Evolutionary conservation across 2,888 invertebrate species (phyloP).

Genomic region (Drosophila affinis): DNA sequence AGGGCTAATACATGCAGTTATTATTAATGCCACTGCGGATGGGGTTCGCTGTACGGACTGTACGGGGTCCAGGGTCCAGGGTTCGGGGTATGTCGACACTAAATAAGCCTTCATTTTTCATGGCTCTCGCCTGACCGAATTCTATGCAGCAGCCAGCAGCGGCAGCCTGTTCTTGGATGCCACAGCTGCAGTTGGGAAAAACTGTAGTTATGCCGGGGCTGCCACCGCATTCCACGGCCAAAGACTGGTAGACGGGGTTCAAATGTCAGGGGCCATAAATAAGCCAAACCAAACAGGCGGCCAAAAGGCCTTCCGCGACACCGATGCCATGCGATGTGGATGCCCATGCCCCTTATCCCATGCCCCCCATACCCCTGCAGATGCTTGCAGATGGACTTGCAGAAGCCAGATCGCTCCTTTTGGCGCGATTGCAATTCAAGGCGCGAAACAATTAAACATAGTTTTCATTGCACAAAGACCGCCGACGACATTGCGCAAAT

Average conservation of each 20-base stretch:
- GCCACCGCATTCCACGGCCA: conserved; percentile 64
- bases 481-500: conserved; percentile 68
- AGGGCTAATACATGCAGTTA: conserved; percentile 65
- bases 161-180: conserved; percentile 51
- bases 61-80: conserved; percentile 13
- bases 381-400: conserved; percentile 20
- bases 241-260: conserved; percentile 52
- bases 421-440: conserved; percentile 62
- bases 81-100: conserved; percentile 68
- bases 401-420: conserved; percentile 23
- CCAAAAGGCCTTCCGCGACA: conserved; percentile 31
- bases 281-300: conserved; percentile 45
- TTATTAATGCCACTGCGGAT: conserved; percentile 63
- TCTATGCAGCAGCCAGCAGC: conserved; percentile 46
- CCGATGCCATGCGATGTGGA: conserved; percentile 19
- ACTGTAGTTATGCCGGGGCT: conserved; percentile 54
- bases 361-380: not conserved
- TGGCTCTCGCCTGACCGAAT: conserved; percentile 74
- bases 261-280: conserved; percentile 76
- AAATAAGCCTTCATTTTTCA: conserved; percentile 80
- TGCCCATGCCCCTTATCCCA: conserved; percentile 4
- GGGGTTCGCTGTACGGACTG: conserved; percentile 35
- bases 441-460: conserved; percentile 79
- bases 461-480: conserved; percentile 77
- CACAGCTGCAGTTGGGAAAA: conserved; percentile 28